A percentile compares a stretch with the other conserved stretches of the same genome.
Evolutionary conservation across 2,888 invertebrate genomes (phyloP).

Genomic region (Philereme transversata): DNA sequence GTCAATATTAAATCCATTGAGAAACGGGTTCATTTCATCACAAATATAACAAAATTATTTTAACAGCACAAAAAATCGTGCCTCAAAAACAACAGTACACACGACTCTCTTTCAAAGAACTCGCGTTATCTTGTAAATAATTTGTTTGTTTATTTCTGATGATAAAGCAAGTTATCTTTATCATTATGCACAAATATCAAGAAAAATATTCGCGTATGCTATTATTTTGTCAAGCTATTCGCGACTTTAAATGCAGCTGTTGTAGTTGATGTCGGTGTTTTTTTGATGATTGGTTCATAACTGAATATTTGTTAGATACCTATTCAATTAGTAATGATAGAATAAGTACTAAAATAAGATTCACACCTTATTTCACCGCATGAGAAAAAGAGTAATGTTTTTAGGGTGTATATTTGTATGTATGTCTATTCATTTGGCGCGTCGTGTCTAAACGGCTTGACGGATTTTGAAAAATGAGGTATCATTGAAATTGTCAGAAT

Average conservation of each 20-base stretch:
- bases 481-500: too few relatives aligned
- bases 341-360: neutral
- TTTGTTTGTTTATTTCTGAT: constrained; percentile 36
- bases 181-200: constrained; percentile 20
- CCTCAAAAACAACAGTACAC: constrained; percentile 5
- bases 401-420: too few relatives aligned
- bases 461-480: too few relatives aligned
- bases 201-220: constrained; percentile 10
- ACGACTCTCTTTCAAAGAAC: constrained; percentile 23
- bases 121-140: constrained; percentile 34
- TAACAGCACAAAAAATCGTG: neutral
- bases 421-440: too few relatives aligned
- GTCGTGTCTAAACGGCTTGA: too few relatives aligned
- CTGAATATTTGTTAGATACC: neutral
- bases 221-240: constrained; percentile 3
- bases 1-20: constrained; percentile 53
- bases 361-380: too few relatives aligned
- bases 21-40: constrained; percentile 62
- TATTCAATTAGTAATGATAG: neutral
- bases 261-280: neutral
- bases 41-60: neutral
- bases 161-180: constrained; percentile 36
- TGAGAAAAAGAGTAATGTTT: too few relatives aligned
- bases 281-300: constrained; percentile 5
- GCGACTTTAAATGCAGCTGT: neutral